Evolutionary conservation across 2,797 vertebrate species (phyloP), one percentile per base, ranked within the genome.

Genomic region (Gambelia wislizenii): DNA sequence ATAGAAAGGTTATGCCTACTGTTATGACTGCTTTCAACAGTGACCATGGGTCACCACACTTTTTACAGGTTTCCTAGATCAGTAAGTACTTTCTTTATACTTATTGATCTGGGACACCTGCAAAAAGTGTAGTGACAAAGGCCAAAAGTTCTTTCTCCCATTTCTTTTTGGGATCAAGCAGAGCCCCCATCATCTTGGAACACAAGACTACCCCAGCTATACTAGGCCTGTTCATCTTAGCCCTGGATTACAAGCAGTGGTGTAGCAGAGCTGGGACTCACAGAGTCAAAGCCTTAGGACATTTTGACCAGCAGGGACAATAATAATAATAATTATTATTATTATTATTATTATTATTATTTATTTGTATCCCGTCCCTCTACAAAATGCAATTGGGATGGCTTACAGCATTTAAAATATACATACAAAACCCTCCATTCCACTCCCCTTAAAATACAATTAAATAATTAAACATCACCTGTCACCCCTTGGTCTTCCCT

Each of bases 121-220:
- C n/a, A 14, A 75, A 75, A 56, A 87, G 36, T 30, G 59, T 8
- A 42, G 33, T 39, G 56, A 70, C 13, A 9, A 27, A 67, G 25
- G 33, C 52, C 59, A 52, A n/a, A 88, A 67, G 54, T 64, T 83
- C 1, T 61, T 77, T 47, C 76, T 83, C 49, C 70, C n/a, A 83
- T 83, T 88, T 18, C 36, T 87, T 87, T 75, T 39, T 74, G 72
- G 42, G n/a, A 22, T 20, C 56, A 85, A 64, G 54, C n/a, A 7
- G 47, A 76, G n/a, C 33, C 44, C 56, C 39, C 33, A 75, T 25
- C 7, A 36, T 59, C 25, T 27, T 83, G 27, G 10, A 77, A 47
- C 33, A 75, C n/a, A 82, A 83, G n/a, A 25, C 3, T n/a, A 52
- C 14, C 56, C 10, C 56, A 83, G 56, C 22, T 4, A 36, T 16